Evolutionary conservation across 1,140 invertebrate species (phyloP).

Genomic region (Drosophila sproati): DNA sequence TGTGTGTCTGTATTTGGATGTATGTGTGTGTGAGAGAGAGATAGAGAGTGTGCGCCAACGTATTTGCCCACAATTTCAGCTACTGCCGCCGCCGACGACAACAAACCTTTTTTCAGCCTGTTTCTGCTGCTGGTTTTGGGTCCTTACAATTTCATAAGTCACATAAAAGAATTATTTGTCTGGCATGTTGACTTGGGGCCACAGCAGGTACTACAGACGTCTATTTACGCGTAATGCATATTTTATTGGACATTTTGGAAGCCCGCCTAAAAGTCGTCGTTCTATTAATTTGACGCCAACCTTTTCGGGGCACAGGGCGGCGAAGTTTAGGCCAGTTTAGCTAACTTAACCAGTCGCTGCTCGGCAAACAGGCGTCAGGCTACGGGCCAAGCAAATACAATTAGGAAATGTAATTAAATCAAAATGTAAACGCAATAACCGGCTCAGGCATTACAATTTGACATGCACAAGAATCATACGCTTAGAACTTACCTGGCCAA

Average conservation of each 20-base stretch:
- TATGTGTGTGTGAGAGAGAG: not conserved
- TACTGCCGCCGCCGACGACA: slow-evolving; percentile 4
- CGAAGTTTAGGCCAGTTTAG: not conserved
- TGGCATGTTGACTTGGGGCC: slow-evolving; percentile 59
- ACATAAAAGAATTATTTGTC: slow-evolving; percentile 71
- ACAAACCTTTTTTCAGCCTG: slow-evolving; percentile 14
- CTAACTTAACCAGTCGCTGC: slow-evolving; percentile 1
- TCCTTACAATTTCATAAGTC: slow-evolving; percentile 66
- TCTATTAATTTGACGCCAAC: slow-evolving; percentile 58
- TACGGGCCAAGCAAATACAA: slow-evolving; percentile 37
- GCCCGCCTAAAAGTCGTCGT: slow-evolving; percentile 39
- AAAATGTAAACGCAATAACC: slow-evolving; percentile 31
- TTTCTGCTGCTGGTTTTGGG: slow-evolving; percentile 22
- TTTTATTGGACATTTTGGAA: slow-evolving; percentile 68
- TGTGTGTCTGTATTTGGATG: not conserved
- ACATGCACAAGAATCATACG: slow-evolving; percentile 20
- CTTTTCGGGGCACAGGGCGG: not conserved
- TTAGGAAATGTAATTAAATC: slow-evolving; percentile 51
- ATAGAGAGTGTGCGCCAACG: slow-evolving; percentile 37
- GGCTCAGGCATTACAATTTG: slow-evolving; percentile 29
- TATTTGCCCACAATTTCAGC: slow-evolving; percentile 45
- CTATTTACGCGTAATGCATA: slow-evolving; percentile 71
- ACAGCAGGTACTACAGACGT: slow-evolving; percentile 45
- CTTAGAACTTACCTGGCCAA: not conserved
- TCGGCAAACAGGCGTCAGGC: not conserved